These are phyloP conservation scores for Todus mexicanus DNA, from an alignment of 2,797 vertebrate genomes.

Conservation along the genomic window DNA sequence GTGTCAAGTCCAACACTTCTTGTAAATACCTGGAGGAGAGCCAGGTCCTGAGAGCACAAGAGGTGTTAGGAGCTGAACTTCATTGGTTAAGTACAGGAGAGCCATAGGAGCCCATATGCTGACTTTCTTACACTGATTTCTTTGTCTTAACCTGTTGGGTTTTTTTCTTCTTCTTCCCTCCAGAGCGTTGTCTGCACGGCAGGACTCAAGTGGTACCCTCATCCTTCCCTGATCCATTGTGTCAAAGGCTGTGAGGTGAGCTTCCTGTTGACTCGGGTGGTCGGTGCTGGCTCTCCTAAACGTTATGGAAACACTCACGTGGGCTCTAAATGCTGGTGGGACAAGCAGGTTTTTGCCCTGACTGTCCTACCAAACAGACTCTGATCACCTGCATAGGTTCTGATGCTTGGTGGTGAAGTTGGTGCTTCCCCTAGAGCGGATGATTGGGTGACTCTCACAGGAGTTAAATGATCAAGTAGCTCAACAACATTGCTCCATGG, in stretches of 20 bases:
- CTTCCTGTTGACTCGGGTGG: background rate
- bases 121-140: conserved; percentile 52
- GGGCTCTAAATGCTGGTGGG: background rate
- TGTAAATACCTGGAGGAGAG: conserved; percentile 63
- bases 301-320: background rate
- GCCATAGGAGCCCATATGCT: background rate
- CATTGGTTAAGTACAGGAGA: conserved; percentile 41
- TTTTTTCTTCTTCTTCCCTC: background rate
- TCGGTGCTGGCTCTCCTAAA: background rate
- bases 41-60: conserved; percentile 53
- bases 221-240: conserved; percentile 90
- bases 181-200: conserved; percentile 94
- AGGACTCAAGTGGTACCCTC: conserved; percentile 94
- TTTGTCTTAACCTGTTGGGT: conserved; percentile 19
- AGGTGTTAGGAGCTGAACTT: conserved; percentile 55
- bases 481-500: background rate
- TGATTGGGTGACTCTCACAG: background rate
- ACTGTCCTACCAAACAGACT: background rate
- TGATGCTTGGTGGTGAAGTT: background rate
- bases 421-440: background rate
- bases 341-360: background rate
- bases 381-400: background rate
- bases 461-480: background rate
- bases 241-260: conserved; percentile 98
- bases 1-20: conserved; percentile 59